These are phyloP conservation scores for Orchestes rusci DNA, from an alignment of 2,888 invertebrate species.

Conservation along the genomic window DNA sequence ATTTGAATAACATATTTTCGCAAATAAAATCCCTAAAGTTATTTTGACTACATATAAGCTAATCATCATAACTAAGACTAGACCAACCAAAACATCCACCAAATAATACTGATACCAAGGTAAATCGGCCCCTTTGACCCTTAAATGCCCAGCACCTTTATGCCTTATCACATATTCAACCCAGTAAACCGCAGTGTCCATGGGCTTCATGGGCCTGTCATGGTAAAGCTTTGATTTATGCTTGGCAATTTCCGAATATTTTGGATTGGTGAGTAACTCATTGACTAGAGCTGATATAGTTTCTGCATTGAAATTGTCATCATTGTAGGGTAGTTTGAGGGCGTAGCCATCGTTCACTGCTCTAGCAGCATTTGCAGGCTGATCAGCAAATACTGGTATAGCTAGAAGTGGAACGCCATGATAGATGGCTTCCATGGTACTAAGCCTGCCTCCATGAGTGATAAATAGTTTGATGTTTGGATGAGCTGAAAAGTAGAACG, in stretches of 20 bases:
- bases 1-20: too few relatives aligned
- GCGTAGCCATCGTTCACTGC: slow-evolving; percentile 44
- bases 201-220: slow-evolving; percentile 32
- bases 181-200: slow-evolving; percentile 35
- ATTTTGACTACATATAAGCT: too few relatives aligned
- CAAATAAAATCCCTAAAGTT: too few relatives aligned
- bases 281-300: slow-evolving; percentile 2
- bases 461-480: too few relatives aligned
- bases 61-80: too few relatives aligned
- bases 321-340: slow-evolving; percentile 29
- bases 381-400: slow-evolving; percentile 49
- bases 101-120: too few relatives aligned
- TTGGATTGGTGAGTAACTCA: slow-evolving; percentile 17
- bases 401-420: slow-evolving; percentile 48
- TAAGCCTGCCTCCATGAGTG: slow-evolving; percentile 46
- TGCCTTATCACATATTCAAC: too few relatives aligned
- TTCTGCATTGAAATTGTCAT: neutral
- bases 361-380: slow-evolving; percentile 45
- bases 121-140: slow-evolving; percentile 31
- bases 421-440: slow-evolving; percentile 45
- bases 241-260: slow-evolving; percentile 30
- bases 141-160: slow-evolving; percentile 35
- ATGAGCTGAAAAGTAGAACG: too few relatives aligned
- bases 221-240: slow-evolving; percentile 30
- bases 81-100: too few relatives aligned